phyloP scores from a whole-genome alignment of 1,140 invertebrate genomes.

The Agraylea sexmaculata region DNA sequence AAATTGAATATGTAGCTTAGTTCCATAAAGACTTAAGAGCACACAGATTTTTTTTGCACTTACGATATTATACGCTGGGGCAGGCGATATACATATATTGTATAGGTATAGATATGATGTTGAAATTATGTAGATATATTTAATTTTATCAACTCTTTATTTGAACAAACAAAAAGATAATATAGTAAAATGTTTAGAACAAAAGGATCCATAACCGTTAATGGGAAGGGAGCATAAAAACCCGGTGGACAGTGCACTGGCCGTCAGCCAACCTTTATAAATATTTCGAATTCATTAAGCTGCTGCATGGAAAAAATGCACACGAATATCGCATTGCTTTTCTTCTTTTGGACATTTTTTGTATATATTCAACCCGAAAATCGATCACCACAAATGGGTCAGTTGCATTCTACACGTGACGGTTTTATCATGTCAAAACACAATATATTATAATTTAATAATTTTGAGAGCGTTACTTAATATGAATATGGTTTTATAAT shows the following conservation, averaged over 20 bases:
- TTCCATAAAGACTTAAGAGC: no score
- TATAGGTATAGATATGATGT: not conserved
- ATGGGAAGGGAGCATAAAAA: constrained; percentile 8
- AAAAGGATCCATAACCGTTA: not conserved
- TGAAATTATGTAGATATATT: not conserved
- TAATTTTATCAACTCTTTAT: not conserved
- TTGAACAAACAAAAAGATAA: not conserved
- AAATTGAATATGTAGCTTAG: no score
- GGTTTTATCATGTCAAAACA: not conserved
- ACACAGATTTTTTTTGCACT: no score
- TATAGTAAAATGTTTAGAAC: not conserved
- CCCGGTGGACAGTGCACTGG: constrained; percentile 13
- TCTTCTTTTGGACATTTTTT: constrained; percentile 4
- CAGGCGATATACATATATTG: not conserved
- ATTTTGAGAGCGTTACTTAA: no score
- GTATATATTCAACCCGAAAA: constrained; percentile 1
- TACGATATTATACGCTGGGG: constrained; percentile 4
- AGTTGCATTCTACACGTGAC: not conserved
- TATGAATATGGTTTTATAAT: no score
- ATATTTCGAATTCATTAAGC: constrained; percentile 19
- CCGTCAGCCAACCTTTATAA: constrained; percentile 16
- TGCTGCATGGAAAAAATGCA: constrained; percentile 6
- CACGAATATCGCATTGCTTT: not conserved
- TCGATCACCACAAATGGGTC: no score
- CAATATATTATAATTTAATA: constrained; percentile 1